A percentile compares a stretch with the other conserved stretches of the same genome.
Evolutionary conservation across 2,113 vertebrate genomes (phyloP).

Genomic region (Bostrychus sinensis): DNA sequence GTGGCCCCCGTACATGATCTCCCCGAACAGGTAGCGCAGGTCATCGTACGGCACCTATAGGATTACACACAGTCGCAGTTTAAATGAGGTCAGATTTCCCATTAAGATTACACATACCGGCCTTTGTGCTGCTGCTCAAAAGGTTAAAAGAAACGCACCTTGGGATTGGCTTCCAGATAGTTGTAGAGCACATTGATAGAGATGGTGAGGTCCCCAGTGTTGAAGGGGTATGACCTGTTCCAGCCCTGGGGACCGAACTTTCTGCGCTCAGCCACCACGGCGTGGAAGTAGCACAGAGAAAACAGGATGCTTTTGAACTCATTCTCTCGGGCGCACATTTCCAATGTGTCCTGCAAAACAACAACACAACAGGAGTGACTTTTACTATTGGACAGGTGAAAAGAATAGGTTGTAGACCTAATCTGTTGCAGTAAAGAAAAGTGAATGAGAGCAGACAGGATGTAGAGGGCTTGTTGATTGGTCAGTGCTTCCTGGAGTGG

Average conservation of each 20-base stretch:
- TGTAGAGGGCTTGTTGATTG: no score
- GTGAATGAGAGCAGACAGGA: no score
- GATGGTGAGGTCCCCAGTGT: slow-evolving; percentile 91
- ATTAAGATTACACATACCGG: slow-evolving; percentile 40
- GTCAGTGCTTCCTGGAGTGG: no score
- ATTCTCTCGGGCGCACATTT: slow-evolving; percentile 88
- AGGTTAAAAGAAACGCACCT: slow-evolving; percentile 76
- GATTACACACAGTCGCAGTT: neutral
- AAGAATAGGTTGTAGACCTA: neutral
- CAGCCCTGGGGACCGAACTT: slow-evolving; percentile 96
- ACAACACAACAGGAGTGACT: neutral
- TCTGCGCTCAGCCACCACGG: slow-evolving; percentile 89
- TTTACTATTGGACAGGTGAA: no score
- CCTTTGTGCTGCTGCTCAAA: slow-evolving; percentile 1
- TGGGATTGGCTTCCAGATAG: slow-evolving; percentile 90
- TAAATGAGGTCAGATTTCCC: slow-evolving; percentile 33
- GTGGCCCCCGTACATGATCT: slow-evolving; percentile 98
- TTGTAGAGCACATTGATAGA: slow-evolving; percentile 92
- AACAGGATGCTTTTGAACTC: slow-evolving; percentile 96
- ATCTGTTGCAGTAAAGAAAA: no score
- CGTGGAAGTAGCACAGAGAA: slow-evolving; percentile 94
- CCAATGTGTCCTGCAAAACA: slow-evolving; percentile 87
- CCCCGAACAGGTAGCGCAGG: slow-evolving; percentile 93
- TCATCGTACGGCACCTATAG: slow-evolving; percentile 92
- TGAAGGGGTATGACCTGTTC: slow-evolving; percentile 94